Conservation (phyloP, 2,888 invertebrate genomes). For the Penaeus monodon region DNA sequence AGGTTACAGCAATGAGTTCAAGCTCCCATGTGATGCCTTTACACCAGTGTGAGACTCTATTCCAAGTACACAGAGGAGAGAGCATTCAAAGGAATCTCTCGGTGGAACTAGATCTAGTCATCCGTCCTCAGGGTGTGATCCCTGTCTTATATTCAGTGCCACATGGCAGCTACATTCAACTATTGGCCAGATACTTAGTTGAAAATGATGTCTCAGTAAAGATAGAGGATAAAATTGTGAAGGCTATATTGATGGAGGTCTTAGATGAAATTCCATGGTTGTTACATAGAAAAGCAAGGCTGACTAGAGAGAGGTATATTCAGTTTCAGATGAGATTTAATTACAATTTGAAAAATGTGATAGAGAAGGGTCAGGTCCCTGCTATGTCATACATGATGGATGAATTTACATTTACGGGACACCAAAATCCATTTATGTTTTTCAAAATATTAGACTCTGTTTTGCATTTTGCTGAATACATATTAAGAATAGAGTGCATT, state of each 20-base stretch:
- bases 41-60: background rate
- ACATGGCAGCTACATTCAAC: constrained; percentile 40
- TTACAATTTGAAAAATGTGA: constrained; percentile 27
- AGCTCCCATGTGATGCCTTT: too few species aligned
- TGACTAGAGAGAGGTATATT: constrained; percentile 35
- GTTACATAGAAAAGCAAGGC: constrained; percentile 28
- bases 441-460: constrained; percentile 44
- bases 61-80: background rate
- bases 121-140: constrained; percentile 14
- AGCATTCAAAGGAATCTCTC: background rate
- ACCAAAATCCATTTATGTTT: constrained; percentile 45
- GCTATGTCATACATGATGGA: constrained; percentile 14
- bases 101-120: background rate
- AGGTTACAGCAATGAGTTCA: too few species aligned
- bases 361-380: background rate
- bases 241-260: constrained; percentile 22
- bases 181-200: constrained; percentile 41
- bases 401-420: constrained; percentile 32
- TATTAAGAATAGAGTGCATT: constrained; percentile 53
- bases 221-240: constrained; percentile 1
- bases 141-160: constrained; percentile 46
- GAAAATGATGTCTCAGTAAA: constrained; percentile 24
- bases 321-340: constrained; percentile 35
- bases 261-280: constrained; percentile 46
- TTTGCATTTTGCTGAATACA: constrained; percentile 37